Conservation (phyloP, 2,888 invertebrate genomes). For the Parapristionchus giblindavisi region DNA sequence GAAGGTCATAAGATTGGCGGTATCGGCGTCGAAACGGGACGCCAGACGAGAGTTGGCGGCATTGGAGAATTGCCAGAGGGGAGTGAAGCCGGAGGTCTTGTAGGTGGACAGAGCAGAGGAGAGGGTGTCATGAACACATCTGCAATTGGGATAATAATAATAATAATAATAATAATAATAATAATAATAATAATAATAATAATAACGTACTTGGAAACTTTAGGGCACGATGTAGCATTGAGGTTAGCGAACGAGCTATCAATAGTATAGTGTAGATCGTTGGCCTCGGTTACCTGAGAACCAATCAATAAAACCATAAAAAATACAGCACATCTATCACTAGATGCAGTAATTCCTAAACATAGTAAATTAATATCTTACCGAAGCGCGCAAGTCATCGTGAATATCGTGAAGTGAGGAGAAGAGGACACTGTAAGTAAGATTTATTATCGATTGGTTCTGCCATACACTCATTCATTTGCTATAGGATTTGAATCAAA, state of each 20-base stretch:
- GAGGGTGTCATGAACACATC: slow-evolving; percentile 35
- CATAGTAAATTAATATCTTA: slow-evolving; percentile 14
- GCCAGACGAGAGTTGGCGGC: slow-evolving; percentile 47
- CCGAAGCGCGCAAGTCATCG: slow-evolving; percentile 46
- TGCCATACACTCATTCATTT: too few relatives aligned
- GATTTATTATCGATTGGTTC: neutral
- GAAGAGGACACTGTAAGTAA: slow-evolving; percentile 52
- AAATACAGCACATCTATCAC: neutral
- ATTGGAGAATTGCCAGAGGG: slow-evolving; percentile 60
- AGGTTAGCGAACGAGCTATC: slow-evolving; percentile 51
- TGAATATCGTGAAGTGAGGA: slow-evolving; percentile 57
- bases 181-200: neutral
- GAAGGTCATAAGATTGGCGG: slow-evolving; percentile 54
- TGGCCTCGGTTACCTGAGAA: slow-evolving; percentile 43
- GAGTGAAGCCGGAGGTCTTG: slow-evolving; percentile 44
- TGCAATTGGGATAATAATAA: slow-evolving; percentile 1
- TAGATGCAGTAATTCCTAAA: too few relatives aligned
- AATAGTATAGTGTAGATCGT: slow-evolving; percentile 52
- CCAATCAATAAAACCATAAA: neutral
- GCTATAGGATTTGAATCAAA: neutral
- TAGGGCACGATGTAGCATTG: neutral
- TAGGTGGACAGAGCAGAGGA: neutral
- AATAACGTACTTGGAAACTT: neutral
- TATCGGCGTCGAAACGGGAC: slow-evolving; percentile 49
- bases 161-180: neutral